phyloP scores from a whole-genome alignment of 2,888 invertebrate species.

The Lacanobia wlatinum region DNA sequence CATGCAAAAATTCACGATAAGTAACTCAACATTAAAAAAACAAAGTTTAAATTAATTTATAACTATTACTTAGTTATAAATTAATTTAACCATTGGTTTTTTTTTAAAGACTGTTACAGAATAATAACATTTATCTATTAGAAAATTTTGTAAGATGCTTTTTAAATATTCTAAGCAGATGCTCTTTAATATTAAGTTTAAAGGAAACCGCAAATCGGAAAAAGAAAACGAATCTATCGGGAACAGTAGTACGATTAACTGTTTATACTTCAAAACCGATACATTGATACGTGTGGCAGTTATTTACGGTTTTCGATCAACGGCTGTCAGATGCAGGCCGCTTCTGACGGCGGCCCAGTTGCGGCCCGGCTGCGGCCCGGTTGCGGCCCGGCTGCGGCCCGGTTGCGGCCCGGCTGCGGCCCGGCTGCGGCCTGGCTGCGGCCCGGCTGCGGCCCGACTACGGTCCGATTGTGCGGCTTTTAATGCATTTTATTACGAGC shows the following conservation, averaged over 20 bases:
- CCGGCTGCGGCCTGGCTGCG: conserved; percentile 4
- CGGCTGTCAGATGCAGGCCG: conserved; percentile 45
- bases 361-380: conserved; percentile 1
- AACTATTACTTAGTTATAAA: no score
- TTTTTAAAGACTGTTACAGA: no score
- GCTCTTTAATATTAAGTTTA: no score
- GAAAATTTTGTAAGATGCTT: no score
- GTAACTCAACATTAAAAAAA: no score
- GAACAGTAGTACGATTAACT: conserved; percentile 25
- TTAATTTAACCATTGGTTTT: no score
- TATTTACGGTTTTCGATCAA: conserved; percentile 50
- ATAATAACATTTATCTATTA: no score
- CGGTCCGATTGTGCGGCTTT: conserved; percentile 15
- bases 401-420: conserved; percentile 4
- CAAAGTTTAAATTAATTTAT: no score
- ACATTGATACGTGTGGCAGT: conserved; percentile 23
- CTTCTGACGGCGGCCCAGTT: conserved; percentile 6
- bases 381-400: conserved; percentile 4
- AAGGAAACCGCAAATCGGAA: conserved; percentile 12
- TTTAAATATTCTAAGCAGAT: no score
- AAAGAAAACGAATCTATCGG: background rate
- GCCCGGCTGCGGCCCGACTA: conserved; percentile 6
- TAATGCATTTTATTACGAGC: conserved; percentile 39
- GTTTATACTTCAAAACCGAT: conserved; percentile 12
- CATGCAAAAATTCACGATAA: no score